Conservation (phyloP, 2,888 invertebrate genomes). For the Crocallis elinguaria region DNA sequence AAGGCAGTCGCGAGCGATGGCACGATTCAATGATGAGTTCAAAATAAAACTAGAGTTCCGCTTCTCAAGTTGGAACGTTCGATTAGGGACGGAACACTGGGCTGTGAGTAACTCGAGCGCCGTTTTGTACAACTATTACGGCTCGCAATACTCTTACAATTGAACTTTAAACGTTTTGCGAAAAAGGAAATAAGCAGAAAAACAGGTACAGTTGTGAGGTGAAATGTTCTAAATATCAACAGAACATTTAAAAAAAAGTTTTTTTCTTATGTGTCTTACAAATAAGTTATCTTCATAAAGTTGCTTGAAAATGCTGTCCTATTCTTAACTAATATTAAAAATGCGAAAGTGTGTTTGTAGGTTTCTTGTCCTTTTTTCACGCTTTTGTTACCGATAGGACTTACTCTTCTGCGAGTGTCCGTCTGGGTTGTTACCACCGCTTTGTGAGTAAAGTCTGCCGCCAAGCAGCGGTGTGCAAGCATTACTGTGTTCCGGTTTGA, state of each 20-base stretch:
- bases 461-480: too few species aligned
- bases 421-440: too few species aligned
- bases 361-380: too few species aligned
- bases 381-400: too few species aligned
- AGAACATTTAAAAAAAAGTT: neutral
- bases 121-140: constrained; percentile 4
- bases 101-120: neutral
- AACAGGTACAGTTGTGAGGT: constrained; percentile 17
- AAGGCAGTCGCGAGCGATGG: neutral
- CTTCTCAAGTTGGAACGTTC: neutral
- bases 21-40: neutral
- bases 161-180: constrained; percentile 28
- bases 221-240: constrained; percentile 1
- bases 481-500: too few species aligned
- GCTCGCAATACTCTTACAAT: constrained; percentile 23
- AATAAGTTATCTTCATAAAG: too few species aligned
- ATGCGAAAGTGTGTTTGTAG: too few species aligned
- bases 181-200: constrained; percentile 28
- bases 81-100: neutral
- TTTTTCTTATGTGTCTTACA: too few species aligned
- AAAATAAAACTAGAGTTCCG: neutral
- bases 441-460: too few species aligned
- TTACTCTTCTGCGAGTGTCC: too few species aligned
- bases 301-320: too few species aligned
- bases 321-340: too few species aligned